Evolutionary conservation across 1,140 invertebrate genomes (phyloP), one percentile per base, ranked within the genome.

Genomic region (Drosophila rufa): DNA sequence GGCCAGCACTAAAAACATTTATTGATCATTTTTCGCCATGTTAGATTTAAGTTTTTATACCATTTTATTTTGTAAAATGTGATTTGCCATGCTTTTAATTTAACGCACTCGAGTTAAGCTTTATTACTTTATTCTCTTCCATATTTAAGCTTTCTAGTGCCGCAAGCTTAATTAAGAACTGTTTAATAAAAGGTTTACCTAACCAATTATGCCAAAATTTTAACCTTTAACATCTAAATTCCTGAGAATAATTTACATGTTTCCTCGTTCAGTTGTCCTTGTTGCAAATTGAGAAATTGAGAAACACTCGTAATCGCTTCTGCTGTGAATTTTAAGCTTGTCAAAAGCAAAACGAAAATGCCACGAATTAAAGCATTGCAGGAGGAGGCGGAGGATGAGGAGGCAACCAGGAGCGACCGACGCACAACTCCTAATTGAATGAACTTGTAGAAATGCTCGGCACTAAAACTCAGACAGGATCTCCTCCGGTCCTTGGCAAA

Each of bases 371-470:
- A 67, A 76, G 74, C 33, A n/a, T 42, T 27, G 17, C 48, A 8
- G 17, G 3, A 11, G 17, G 3, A 11, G 40, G 22, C 22, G 40
- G 14, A 25, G 1, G 15, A 38, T 30, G 30, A 30, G 40, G 14
- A 25, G 2, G 17, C 33, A 46, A 27, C 17, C 11, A 15, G 27
- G 22, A 4, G 5, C 12, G 76, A 71, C 65, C 51, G 45, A 69
- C 47, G 85, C 73, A 69, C 58, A 80, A 79, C 65, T 75, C 53
- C 81, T 90, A 87, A 87, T 87, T 87, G 77, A 87, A 87, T 87
- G 80, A 89, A 84, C 80, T 87, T 87, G 84, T 87, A 84, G 73
- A 90, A 87, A 84, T 78, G 68, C 77, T 66, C 53, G 75, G 75
- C 83, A 83, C 67, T 79, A 73, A 89, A 83, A 74, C 50, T 77